Evolutionary conservation across 2,113 vertebrate species (phyloP).

Genomic region (Ramphastos sulfuratus): DNA sequence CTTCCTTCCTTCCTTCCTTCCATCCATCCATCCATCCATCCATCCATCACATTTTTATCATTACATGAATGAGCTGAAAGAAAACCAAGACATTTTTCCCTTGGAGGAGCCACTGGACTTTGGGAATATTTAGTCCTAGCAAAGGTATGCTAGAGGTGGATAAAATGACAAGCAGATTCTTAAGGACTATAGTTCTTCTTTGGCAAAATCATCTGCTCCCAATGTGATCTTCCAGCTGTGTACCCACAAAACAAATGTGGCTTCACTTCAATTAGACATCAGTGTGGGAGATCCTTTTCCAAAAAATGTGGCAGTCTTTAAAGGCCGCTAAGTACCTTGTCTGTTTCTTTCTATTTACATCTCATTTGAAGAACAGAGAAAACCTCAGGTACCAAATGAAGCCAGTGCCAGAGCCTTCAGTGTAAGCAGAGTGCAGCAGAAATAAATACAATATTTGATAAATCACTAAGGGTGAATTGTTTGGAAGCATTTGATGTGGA

Average conservation of each 20-base stretch:
- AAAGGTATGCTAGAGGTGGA: not conserved
- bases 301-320: not conserved
- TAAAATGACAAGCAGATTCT: not conserved
- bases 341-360: not conserved
- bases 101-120: not conserved
- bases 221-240: not conserved
- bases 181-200: not conserved
- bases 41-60: not conserved
- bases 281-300: not conserved
- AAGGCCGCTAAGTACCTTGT: not conserved
- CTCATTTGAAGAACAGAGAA: not conserved
- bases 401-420: not conserved
- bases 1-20: too few relatives aligned
- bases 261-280: not conserved
- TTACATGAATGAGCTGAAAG: not conserved
- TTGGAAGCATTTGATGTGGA: not conserved
- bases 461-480: not conserved
- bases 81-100: not conserved
- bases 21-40: too few relatives aligned
- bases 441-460: accelerated
- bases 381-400: not conserved
- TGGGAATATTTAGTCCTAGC: not conserved
- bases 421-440: not conserved
- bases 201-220: not conserved
- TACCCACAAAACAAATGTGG: not conserved